Evolutionary conservation across 2,888 invertebrate species (phyloP).

Genomic region (Acronicta leporina): DNA sequence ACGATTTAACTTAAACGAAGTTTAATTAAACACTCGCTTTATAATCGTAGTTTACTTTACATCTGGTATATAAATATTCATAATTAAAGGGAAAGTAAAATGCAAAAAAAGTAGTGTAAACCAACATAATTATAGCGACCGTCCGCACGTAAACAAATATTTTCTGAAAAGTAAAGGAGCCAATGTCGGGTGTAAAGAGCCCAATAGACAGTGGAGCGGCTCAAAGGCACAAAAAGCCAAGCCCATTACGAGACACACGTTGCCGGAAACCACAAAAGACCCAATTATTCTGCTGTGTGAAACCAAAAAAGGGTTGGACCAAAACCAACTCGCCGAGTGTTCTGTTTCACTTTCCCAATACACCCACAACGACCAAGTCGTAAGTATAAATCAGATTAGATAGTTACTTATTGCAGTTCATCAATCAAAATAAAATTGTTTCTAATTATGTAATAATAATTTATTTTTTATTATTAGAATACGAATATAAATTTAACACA

Average conservation of each 20-base stretch:
- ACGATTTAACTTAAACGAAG: slow-evolving; percentile 41
- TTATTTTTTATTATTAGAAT: no score
- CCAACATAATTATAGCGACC: slow-evolving; percentile 19
- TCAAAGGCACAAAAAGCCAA: slow-evolving; percentile 78
- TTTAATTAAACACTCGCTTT: slow-evolving; percentile 31
- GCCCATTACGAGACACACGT: slow-evolving; percentile 79
- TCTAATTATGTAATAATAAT: background rate
- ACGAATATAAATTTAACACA: no score
- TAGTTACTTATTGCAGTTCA: background rate
- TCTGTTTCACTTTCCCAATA: slow-evolving; percentile 70
- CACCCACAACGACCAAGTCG: slow-evolving; percentile 26
- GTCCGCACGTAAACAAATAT: slow-evolving; percentile 61
- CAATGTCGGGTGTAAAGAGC: slow-evolving; percentile 65
- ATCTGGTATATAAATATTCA: slow-evolving; percentile 31
- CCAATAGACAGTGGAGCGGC: slow-evolving; percentile 69
- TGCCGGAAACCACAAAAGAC: slow-evolving; percentile 82
- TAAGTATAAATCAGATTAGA: background rate
- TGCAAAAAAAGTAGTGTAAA: slow-evolving; percentile 34
- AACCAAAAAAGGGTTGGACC: slow-evolving; percentile 80
- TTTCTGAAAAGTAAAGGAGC: slow-evolving; percentile 59
- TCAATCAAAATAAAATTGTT: no score
- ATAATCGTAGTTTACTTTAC: slow-evolving; percentile 23
- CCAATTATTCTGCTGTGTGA: slow-evolving; percentile 82
- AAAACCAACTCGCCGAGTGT: slow-evolving; percentile 73
- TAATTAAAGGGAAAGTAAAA: slow-evolving; percentile 34